Conservation (phyloP, 2,888 invertebrate species). For the Brenthis daphne region DNA sequence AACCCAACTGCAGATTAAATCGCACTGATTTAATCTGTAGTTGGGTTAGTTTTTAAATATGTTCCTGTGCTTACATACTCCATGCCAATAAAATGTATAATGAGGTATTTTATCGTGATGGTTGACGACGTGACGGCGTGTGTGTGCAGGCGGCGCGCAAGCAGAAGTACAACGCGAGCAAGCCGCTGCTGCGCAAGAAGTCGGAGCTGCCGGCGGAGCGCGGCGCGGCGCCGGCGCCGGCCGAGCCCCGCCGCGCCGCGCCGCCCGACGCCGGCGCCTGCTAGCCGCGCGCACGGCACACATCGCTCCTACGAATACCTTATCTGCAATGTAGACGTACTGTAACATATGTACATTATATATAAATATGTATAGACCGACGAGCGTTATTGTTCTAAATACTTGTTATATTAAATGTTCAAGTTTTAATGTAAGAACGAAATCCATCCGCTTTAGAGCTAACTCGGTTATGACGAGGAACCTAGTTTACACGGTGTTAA, state of each 20-base stretch:
- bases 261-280: constrained; percentile 93
- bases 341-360: too few relatives aligned
- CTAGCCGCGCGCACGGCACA: constrained; percentile 77
- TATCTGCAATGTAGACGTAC: too few relatives aligned
- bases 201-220: constrained; percentile 97
- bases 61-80: too few relatives aligned
- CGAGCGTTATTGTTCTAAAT: constrained; percentile 2
- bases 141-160: constrained; percentile 71
- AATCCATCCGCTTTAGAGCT: constrained; percentile 16
- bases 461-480: not conserved
- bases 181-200: constrained; percentile 94
- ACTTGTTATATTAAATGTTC: constrained; percentile 14
- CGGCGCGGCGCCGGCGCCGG: constrained; percentile 94
- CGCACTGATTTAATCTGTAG: too few relatives aligned
- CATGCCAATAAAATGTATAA: too few relatives aligned
- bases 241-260: constrained; percentile 89
- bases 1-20: too few relatives aligned
- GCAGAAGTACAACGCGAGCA: constrained; percentile 86
- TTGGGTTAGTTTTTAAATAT: too few relatives aligned
- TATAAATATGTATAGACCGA: not conserved
- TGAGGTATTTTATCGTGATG: too few relatives aligned
- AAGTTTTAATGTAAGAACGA: constrained; percentile 10
- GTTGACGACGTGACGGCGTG: too few relatives aligned
- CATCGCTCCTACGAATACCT: not conserved
- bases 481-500: too few relatives aligned